Evolutionary conservation across 2,888 invertebrate genomes (phyloP).

Genomic region (Drosophila atroscutellata): DNA sequence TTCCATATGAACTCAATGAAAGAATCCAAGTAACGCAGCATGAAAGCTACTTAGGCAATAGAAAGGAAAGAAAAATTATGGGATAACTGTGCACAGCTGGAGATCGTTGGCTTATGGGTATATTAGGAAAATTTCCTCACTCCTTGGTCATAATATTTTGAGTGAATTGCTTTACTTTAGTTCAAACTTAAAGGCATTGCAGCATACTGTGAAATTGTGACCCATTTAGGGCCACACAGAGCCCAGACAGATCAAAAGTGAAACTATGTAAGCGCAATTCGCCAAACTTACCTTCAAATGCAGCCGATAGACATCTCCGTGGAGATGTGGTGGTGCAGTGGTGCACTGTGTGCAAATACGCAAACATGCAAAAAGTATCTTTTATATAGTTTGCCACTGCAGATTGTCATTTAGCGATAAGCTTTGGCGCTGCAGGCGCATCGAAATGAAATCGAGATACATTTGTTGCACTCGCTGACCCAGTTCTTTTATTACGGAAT

Average conservation of each 20-base stretch:
- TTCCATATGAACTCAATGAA: conserved; percentile 34
- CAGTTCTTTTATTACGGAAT: conserved; percentile 60
- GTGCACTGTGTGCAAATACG: background rate
- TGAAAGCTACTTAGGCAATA: background rate
- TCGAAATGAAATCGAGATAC: conserved; percentile 78
- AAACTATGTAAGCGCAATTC: conserved; percentile 41
- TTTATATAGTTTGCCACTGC: conserved; percentile 19
- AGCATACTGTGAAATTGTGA: conserved; percentile 40
- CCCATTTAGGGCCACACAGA: conserved; percentile 48
- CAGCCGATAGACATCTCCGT: conserved; percentile 68
- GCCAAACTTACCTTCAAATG: conserved; percentile 71
- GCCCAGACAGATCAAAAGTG: conserved; percentile 67
- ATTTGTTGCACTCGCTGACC: conserved; percentile 70
- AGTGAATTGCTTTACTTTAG: background rate
- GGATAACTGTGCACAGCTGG: conserved; percentile 38
- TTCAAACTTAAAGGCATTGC: conserved; percentile 54
- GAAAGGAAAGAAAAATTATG: background rate
- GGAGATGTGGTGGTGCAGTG: conserved; percentile 11
- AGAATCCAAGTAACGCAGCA: conserved; percentile 29
- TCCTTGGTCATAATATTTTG: background rate
- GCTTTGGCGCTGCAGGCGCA: conserved; percentile 55
- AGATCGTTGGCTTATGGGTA: conserved; percentile 21
- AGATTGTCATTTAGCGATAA: conserved; percentile 76
- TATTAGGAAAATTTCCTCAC: background rate
- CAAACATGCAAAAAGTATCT: conserved; percentile 61